A percentile compares a stretch with the other conserved stretches of the same genome.
These are phyloP conservation scores for Epistrophella euchroma DNA, from an alignment of 2,888 invertebrate species.

Conservation along the genomic window DNA sequence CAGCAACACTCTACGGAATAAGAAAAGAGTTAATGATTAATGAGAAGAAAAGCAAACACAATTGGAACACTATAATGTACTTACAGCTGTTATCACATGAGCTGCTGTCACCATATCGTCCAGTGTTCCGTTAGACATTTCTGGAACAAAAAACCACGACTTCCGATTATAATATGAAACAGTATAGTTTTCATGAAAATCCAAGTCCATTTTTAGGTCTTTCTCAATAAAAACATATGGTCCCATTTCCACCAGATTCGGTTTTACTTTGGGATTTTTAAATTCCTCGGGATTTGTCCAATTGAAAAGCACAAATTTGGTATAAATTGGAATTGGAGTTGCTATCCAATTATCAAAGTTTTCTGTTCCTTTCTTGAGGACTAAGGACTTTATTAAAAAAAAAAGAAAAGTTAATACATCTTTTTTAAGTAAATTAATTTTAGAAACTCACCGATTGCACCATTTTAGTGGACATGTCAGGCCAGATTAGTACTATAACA, in stretches of 20 bases:
- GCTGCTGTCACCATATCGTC: conserved; percentile 88
- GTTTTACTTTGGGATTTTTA: conserved; percentile 84
- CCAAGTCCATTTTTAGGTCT: conserved; percentile 84
- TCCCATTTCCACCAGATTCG: conserved; percentile 86
- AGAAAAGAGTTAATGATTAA: conserved; percentile 8
- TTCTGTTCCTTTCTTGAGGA: conserved; percentile 86
- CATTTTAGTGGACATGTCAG: conserved; percentile 78
- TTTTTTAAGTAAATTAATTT: not conserved
- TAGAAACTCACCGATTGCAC: conserved; percentile 79
- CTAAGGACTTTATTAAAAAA: conserved; percentile 85
- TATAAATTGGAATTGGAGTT: conserved; percentile 92
- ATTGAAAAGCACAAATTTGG: conserved; percentile 90
- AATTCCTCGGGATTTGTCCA: conserved; percentile 90
- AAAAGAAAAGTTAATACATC: not conserved
- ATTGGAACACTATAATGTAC: conserved; percentile 77
- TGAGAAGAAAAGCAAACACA: not conserved
- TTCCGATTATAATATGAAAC: conserved; percentile 91
- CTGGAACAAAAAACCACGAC: conserved; percentile 89
- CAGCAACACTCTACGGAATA: conserved; percentile 86
- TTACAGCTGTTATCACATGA: conserved; percentile 91
- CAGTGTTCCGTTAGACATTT: conserved; percentile 88
- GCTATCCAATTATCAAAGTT: conserved; percentile 91
- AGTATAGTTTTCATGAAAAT: conserved; percentile 89
- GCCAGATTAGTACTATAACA: conserved; percentile 80
- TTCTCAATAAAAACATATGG: conserved; percentile 87